Evolutionary conservation across 2,797 vertebrate species (phyloP), one percentile per base, ranked within the genome.

Genomic region (Stomatorhinus walkeri): DNA sequence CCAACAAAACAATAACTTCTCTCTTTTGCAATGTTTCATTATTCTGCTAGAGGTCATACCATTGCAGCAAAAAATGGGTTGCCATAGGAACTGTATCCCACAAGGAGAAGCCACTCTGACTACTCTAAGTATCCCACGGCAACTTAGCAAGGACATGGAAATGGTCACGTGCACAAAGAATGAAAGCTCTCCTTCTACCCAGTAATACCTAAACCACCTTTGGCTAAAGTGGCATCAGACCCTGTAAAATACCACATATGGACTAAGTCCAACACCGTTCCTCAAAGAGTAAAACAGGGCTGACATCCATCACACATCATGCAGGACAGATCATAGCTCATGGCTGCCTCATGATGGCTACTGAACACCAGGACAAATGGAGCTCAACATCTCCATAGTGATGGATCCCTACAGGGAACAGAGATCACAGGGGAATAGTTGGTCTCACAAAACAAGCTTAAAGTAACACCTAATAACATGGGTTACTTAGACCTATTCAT

Each of bases 41-140:
- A 49, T 89, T 51, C 68, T 87, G 88, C 7, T 85, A 32, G 79
- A 88, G 90, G 89, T 90, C 88, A 87, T 85, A 81, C 83, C 87
- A 89, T 88, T 49, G 81, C 68, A 46, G 87, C 91, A 90, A 84
- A 89, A 91, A 90, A 56, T 81, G 22, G 32, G 92, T 94, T 72
- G 87, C 91, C 93, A 94, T 89, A 92, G 94, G 91, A 94, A 95
- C 95, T 89, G 89, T 84, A 91, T 92, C 90, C 91, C 84, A 85
- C 36, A 72, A 89, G 84, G 90, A 92, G 89, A 89, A 64, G 85
- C 89, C 87, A n/a, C 85, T 36, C 81, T 90, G 91, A 92, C 91
- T 92, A 90, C 86, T 89, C 89, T 90, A 91, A 90, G 91, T 92
- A 91, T 92, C 89, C 88, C 81, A 89, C 85, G 52, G 89, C 84